Conservation (phyloP, 2,797 vertebrate genomes). For the Coracias cyanogaster region DNA sequence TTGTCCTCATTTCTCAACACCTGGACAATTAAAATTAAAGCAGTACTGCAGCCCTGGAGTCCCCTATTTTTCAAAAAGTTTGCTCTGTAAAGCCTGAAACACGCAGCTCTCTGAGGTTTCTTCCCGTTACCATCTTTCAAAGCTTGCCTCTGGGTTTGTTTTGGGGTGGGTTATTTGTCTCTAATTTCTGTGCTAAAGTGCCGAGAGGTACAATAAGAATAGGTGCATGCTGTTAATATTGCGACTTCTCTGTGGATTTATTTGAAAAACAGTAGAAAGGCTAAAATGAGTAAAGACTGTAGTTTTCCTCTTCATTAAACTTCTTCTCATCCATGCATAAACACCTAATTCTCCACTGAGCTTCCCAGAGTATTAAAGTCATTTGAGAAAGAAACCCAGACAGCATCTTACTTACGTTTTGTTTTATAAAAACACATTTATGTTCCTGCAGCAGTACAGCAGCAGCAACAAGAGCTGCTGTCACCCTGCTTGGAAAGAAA, state of each 20-base stretch:
- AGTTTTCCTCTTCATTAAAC: constrained; percentile 74
- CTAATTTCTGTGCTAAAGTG: constrained; percentile 25
- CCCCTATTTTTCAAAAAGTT: constrained; percentile 43
- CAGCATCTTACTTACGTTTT: constrained; percentile 37
- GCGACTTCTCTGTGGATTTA: constrained; percentile 37
- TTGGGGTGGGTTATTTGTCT: constrained; percentile 15
- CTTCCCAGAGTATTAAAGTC: constrained; percentile 10
- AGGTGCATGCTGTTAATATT: background rate
- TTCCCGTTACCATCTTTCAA: constrained; percentile 48
- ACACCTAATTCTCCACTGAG: constrained; percentile 62
- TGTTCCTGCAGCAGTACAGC: background rate
- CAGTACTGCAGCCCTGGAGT: background rate
- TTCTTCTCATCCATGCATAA: constrained; percentile 68
- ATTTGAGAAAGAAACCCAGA: constrained; percentile 35
- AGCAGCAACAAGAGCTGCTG: background rate
- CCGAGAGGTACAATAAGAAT: constrained; percentile 10
- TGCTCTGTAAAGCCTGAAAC: background rate
- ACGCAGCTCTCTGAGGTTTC: background rate
- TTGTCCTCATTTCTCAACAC: background rate
- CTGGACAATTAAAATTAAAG: background rate
- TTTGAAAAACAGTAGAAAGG: constrained; percentile 49
- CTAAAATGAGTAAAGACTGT: constrained; percentile 66
- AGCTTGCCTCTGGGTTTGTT: constrained; percentile 28
- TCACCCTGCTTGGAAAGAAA: background rate
- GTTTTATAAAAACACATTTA: constrained; percentile 8